Evolutionary conservation across 2,797 vertebrate species (phyloP).

Genomic region (Onychomys leucogaster): DNA sequence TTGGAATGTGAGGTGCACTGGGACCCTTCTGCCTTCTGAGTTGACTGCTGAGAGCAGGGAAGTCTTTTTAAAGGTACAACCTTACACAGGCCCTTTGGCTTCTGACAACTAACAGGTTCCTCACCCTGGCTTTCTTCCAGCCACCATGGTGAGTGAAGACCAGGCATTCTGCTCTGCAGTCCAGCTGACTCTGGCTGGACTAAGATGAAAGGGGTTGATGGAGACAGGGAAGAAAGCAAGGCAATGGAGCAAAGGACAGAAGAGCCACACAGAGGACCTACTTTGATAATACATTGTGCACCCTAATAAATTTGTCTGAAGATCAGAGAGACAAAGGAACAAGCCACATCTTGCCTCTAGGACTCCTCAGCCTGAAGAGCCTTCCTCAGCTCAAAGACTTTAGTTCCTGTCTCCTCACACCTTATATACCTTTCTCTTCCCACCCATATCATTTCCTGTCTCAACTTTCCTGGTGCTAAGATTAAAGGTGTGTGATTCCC

Average conservation of each 20-base stretch:
- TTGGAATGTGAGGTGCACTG: not conserved
- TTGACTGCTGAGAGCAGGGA: rapidly evolving
- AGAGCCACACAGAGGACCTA: not conserved
- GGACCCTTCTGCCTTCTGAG: not conserved
- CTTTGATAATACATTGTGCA: too few species aligned
- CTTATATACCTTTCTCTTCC: too few species aligned
- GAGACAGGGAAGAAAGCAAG: too few species aligned
- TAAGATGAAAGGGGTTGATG: rapidly evolving
- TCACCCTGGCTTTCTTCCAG: not conserved
- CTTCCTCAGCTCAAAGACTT: too few species aligned
- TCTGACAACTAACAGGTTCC: not conserved
- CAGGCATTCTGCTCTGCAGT: rapidly evolving
- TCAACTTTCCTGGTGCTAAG: too few species aligned
- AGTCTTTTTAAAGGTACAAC: not conserved
- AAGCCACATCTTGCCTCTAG: too few species aligned
- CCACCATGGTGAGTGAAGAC: rapidly evolving
- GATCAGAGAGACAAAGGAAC: too few species aligned
- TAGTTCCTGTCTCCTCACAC: too few species aligned
- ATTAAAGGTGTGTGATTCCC: too few species aligned
- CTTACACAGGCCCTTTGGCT: not conserved
- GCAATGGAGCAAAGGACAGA: rapidly evolving
- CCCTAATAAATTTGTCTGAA: too few species aligned
- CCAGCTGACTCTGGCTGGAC: rapidly evolving
- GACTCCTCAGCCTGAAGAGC: too few species aligned
- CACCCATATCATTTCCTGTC: too few species aligned